These are phyloP conservation scores for Platyscapa corneri DNA, from an alignment of 1,140 invertebrate genomes.

Conservation along the genomic window DNA sequence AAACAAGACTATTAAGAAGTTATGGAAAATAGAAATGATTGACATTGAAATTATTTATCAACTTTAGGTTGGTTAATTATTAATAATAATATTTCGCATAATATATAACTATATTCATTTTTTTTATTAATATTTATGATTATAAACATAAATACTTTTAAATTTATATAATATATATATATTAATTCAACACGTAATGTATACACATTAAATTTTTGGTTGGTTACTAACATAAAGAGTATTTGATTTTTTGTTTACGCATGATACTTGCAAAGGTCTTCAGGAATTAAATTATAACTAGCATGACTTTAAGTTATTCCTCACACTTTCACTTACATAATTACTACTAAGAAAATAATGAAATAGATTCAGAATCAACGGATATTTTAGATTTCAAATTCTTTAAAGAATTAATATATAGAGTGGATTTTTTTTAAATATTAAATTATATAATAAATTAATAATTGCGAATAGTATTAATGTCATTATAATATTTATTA, in stretches of 20 bases:
- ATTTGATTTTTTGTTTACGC: constrained; percentile 69
- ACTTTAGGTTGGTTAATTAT: no score
- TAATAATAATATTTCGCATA: no score
- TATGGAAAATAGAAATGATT: no score
- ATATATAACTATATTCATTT: no score
- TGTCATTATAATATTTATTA: neutral
- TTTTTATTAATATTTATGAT: no score
- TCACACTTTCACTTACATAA: constrained; percentile 20
- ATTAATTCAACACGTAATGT: constrained; percentile 47
- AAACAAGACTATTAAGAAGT: no score
- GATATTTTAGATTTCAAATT: constrained; percentile 67
- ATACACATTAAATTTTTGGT: constrained; percentile 62
- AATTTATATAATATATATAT: constrained; percentile 1
- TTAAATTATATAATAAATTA: no score
- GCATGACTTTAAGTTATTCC: constrained; percentile 63
- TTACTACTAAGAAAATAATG: constrained; percentile 31
- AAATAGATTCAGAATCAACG: constrained; percentile 41
- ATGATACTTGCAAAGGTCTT: constrained; percentile 71
- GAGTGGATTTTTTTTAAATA: no score
- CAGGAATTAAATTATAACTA: constrained; percentile 71
- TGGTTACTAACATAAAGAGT: constrained; percentile 67
- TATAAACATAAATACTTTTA: no score
- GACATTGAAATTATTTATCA: no score
- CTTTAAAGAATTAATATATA: no score
- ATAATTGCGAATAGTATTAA: constrained; percentile 52